These are phyloP conservation scores for Phymanthus crucifer DNA, from an alignment of 92 coral and sea anemone genomes.

Conservation along the genomic window DNA sequence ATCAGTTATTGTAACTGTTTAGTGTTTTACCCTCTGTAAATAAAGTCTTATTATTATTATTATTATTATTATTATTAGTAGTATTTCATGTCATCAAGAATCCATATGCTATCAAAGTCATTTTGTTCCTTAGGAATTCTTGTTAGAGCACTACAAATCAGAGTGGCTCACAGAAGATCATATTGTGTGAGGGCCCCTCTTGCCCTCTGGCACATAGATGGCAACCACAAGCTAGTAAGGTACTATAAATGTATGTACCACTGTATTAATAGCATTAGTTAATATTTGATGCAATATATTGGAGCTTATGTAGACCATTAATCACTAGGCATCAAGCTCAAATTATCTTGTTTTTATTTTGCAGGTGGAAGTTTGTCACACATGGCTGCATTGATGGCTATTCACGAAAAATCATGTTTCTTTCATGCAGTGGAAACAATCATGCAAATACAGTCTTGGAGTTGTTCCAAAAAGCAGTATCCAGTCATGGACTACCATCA, in stretches of 20 bases:
- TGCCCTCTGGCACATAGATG: constrained; percentile 65
- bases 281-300: too few species aligned
- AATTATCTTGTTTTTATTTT: not conserved
- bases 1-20: too few species aligned
- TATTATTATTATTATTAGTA: too few species aligned
- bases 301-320: too few species aligned
- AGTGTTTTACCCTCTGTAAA: too few species aligned
- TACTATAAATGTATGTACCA: too few species aligned
- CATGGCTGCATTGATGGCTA: constrained; percentile 7
- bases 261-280: too few species aligned
- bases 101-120: too few species aligned
- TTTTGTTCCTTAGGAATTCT: too few species aligned
- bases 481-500: constrained; percentile 56
- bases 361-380: not conserved
- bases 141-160: constrained; percentile 71
- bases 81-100: too few species aligned
- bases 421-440: constrained; percentile 53
- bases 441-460: constrained; percentile 46
- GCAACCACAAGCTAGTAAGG: constrained; percentile 50
- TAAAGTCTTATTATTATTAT: too few species aligned
- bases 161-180: constrained; percentile 59
- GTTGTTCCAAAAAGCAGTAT: constrained; percentile 38
- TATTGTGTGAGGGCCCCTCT: constrained; percentile 57
- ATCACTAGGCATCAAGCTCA: too few species aligned
- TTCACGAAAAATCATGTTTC: constrained; percentile 25